Evolutionary conservation across 2,888 invertebrate species (phyloP), one percentile per base, ranked within the genome.

Genomic region (Pyrrhosoma nymphula): DNA sequence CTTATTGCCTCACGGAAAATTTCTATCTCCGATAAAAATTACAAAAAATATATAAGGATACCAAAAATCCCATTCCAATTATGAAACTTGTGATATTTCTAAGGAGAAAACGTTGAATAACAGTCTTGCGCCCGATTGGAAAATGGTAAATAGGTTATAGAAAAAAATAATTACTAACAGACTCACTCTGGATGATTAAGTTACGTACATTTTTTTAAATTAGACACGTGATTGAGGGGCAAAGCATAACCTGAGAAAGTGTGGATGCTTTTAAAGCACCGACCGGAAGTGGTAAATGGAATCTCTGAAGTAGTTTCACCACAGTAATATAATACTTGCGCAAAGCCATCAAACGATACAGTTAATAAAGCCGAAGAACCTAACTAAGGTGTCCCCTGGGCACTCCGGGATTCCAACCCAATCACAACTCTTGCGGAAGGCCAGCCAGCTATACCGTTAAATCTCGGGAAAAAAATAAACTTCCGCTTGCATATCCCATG

Each of bases 401-500:
- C 63, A 47, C 14, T n/a, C 69, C 93, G 69, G 93, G 69, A 69
- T 93, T 93, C 93, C 93, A 47, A 69, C n/a, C 93, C 69, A 63
- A 63, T 47, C 93, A 69, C 89, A n/a, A 47, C 89, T 56, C 89
- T n/a, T 56, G 56, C 89, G 69, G 82, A 82, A 35, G 82, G 82
- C 82, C 82, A 82, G 82, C 82, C 82, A 82, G 35, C 30, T 93
- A 93, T 93, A 93, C 93, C 93, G 93, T 93, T 93, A 93, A 93
- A 93, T 69, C 63, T 30, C 26, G 60, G 60, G 63, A 75, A 93
- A 93, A 93, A 69, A 93, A 69, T 47, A 63, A 93, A 93, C 93
- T 93, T 93, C 93, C 93, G 93, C 93, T 55, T 75, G 69, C 69
- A 93, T 93, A 93, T 93, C 93, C 93, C n/a, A 75, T 93, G 93